Conservation (phyloP, 2,888 invertebrate species). For the Hypomecis atomaria region DNA sequence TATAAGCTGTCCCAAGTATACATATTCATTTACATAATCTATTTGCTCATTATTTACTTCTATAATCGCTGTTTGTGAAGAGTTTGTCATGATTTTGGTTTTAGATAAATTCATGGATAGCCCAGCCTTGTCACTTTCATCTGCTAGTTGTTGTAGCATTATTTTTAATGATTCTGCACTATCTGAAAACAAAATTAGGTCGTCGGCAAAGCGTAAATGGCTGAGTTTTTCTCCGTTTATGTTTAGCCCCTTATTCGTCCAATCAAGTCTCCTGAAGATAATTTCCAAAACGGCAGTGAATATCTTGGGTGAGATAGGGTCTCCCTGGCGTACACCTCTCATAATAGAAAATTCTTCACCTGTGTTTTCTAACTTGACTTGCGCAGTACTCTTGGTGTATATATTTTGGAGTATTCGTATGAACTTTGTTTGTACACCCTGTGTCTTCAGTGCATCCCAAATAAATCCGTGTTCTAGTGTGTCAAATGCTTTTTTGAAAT, state of each 20-base stretch:
- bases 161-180: slow-evolving; percentile 17
- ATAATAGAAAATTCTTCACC: slow-evolving; percentile 1
- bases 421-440: not conserved
- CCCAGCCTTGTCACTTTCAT: slow-evolving; percentile 29
- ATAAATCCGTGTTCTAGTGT: not conserved
- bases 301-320: slow-evolving; percentile 1
- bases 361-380: not conserved
- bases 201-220: too few relatives aligned
- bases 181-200: too few relatives aligned
- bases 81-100: too few relatives aligned
- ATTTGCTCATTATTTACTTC: too few relatives aligned
- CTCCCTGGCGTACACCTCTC: not conserved
- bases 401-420: slow-evolving; percentile 2
- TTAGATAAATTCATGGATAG: slow-evolving; percentile 28
- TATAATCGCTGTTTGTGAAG: too few relatives aligned
- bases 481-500: slow-evolving; percentile 1
- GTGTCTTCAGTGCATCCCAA: slow-evolving; percentile 1
- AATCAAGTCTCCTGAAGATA: slow-evolving; percentile 1
- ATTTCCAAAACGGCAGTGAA: not conserved
- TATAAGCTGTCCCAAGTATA: too few relatives aligned
- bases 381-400: slow-evolving; percentile 1
- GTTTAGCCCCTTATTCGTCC: not conserved
- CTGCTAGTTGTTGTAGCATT: slow-evolving; percentile 26
- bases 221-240: too few relatives aligned
- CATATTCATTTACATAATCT: too few relatives aligned